A percentile compares a stretch with the other conserved stretches of the same genome.
These are phyloP conservation scores for Tragelaphus imberbis DNA, from an alignment of 2,113 vertebrate species.

Conservation along the genomic window DNA sequence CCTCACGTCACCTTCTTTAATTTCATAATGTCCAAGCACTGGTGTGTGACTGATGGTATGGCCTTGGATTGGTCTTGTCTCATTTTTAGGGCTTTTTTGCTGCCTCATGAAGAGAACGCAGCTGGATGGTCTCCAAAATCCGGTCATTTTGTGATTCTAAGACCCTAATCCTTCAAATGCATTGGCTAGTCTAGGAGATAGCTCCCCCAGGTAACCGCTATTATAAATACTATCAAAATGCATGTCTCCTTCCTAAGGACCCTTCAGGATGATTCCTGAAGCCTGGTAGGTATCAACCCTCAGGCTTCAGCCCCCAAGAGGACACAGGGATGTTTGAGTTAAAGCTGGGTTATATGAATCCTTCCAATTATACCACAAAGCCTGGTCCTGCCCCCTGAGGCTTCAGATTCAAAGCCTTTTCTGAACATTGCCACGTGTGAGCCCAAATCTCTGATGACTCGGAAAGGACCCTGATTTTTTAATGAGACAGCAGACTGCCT, in stretches of 20 bases:
- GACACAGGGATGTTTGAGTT: not conserved
- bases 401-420: not conserved
- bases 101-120: not conserved
- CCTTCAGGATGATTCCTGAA: not conserved
- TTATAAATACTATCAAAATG: not conserved
- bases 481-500: not conserved
- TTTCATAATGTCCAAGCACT: not conserved
- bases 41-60: not conserved
- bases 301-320: not conserved
- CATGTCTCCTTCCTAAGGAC: not conserved
- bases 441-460: not conserved
- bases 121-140: not conserved
- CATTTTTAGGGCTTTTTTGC: not conserved
- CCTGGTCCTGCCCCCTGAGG: not conserved
- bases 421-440: not conserved
- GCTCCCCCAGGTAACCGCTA: not conserved
- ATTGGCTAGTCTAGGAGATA: not conserved
- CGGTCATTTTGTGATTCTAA: not conserved
- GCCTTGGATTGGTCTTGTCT: not conserved
- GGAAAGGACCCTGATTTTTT: not conserved
- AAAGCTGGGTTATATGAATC: not conserved
- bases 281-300: not conserved
- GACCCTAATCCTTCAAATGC: not conserved
- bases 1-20: not conserved
- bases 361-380: constrained; percentile 9